Evolutionary conservation across 2,113 vertebrate genomes (phyloP).

Genomic region (Hemicordylus capensis): DNA sequence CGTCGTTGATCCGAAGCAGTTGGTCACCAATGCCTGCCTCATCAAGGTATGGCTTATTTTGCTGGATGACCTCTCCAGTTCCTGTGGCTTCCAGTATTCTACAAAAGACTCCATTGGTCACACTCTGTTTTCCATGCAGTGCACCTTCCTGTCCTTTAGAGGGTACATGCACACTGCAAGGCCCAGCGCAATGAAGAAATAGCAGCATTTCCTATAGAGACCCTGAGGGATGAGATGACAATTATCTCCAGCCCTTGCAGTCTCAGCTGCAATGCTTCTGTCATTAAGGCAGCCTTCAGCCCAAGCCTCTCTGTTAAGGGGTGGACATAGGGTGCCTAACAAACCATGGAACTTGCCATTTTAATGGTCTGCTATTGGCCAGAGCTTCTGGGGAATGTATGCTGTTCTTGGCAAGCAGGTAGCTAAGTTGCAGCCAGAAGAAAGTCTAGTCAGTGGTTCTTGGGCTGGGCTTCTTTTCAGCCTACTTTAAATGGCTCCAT

Average conservation of each 20-base stretch:
- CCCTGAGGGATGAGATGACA: neutral
- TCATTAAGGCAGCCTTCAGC: neutral
- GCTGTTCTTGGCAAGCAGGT: neutral
- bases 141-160: neutral
- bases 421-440: neutral
- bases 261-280: neutral
- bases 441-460: neutral
- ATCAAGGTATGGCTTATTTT: constrained; percentile 82
- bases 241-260: neutral
- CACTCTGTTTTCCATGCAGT: neutral
- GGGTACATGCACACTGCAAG: too few relatives aligned
- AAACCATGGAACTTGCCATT: too few relatives aligned
- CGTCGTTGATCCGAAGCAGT: constrained; percentile 92
- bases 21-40: constrained; percentile 90
- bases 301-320: neutral
- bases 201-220: neutral
- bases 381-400: neutral
- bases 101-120: too few relatives aligned
- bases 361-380: too few relatives aligned
- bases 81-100: neutral
- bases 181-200: too few relatives aligned
- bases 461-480: neutral
- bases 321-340: too few relatives aligned
- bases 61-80: neutral
- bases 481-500: neutral